Base-by-base conservation (phyloP, 2,888 invertebrate genomes). In the Chymomyza amoena region DNA sequence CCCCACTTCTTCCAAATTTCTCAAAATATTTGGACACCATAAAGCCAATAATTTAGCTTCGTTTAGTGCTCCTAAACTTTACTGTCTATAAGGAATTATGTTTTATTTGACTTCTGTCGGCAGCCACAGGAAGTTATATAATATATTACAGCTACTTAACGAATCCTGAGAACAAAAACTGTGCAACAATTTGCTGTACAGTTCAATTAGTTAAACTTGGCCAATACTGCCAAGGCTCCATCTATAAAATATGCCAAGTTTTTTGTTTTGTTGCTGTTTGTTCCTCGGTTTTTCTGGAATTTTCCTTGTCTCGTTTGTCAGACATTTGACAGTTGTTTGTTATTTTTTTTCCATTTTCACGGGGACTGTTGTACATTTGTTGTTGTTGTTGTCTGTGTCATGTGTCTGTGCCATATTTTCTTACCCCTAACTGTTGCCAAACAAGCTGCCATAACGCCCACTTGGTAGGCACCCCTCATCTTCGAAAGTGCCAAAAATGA, bases 221-320 rank as follows among this genome's bases (percentile, higher is more conserved):
- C 39, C 9, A 32, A 32, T 32, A 32, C 32, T 32, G 32, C 32
- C 32, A 32, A 32, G 32, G 32, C 32, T 32, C 9, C 39, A 45
- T 45, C 13, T 45, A 45, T 45, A 45, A 10, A 45, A 13, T 45
- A 45, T 45, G 39, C 7, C 32, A 7, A 9, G 32, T 32, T 64
- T 69, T 66, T 66, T 25, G 2, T 60, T 62, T 65, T 75, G 72
- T 66, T 39, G 63, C 28, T 78, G 72, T 78, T 68, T 69, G 80
- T 73, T 56, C 36, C 20, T 64, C 18, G 60, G 64, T 54, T 71
- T 73, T 76, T 80, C 76, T 87, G 85, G 83, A 85, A 87, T 87
- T 86, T 89, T 87, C 81, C 88, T 85, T 89, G 89, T 87, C 84
- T 89, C 88, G 88, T 88, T 89, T 87, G 89, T 87, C 89, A 89